These are phyloP conservation scores for Synergus itoensis DNA, from an alignment of 2,888 invertebrate species.

Conservation along the genomic window DNA sequence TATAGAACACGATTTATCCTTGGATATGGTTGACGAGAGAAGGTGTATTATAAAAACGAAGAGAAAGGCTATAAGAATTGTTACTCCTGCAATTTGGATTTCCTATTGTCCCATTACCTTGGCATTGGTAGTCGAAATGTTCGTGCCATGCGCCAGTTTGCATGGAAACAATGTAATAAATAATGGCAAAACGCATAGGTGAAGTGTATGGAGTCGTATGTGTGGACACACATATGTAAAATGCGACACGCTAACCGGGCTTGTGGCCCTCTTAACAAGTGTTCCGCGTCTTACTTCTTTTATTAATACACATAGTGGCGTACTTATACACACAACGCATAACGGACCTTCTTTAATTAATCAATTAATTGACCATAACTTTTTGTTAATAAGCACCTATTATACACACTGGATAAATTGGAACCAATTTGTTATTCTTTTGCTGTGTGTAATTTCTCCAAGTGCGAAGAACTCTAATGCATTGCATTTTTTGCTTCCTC, in stretches of 20 bases:
- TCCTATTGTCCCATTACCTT: conserved; percentile 31
- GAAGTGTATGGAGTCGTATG: conserved; percentile 2
- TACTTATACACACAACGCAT: conserved; percentile 22
- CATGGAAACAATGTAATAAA: background rate
- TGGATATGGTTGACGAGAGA: conserved; percentile 2
- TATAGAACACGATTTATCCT: conserved; percentile 10
- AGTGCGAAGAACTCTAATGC: background rate
- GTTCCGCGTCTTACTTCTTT: conserved; percentile 70
- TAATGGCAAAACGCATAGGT: conserved; percentile 19
- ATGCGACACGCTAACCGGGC: conserved; percentile 49
- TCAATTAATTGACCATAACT: conserved; percentile 45
- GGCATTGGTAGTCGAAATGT: conserved; percentile 32
- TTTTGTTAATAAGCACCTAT: conserved; percentile 15
- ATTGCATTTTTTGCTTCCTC: no score
- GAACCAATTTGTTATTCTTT: background rate
- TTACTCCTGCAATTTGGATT: background rate
- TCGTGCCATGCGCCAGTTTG: conserved; percentile 24
- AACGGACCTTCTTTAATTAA: conserved; percentile 46
- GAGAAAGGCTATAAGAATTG: conserved; percentile 9
- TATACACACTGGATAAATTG: background rate
- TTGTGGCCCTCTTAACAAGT: conserved; percentile 75
- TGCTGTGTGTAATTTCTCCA: background rate
- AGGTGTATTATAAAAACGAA: conserved; percentile 4
- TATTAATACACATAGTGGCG: conserved; percentile 51
- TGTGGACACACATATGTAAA: conserved; percentile 23